Evolutionary conservation across 2,888 invertebrate genomes (phyloP), one percentile per base, ranked within the genome.

Genomic region (Troglohyphantes excavatus): DNA sequence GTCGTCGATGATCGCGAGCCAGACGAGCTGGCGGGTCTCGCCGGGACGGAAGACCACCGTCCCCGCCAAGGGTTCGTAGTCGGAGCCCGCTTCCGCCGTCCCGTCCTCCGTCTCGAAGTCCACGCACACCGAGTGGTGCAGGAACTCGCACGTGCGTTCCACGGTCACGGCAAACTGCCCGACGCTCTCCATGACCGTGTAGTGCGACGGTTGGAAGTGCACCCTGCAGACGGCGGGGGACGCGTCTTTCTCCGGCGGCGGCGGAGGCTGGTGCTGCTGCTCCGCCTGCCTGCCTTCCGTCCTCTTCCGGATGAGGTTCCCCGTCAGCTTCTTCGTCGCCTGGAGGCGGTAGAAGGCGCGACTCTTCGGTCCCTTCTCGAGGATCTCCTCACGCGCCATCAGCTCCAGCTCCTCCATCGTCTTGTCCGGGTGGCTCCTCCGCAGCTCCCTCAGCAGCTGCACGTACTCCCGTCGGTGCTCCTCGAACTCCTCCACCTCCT

Each of bases 151-250:
- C 9, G 3, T 3, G 82, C 99, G 95, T 0, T 96, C 95, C 0
- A 99, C 97, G 59, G 97, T 96, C n/a, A 98, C 96, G 9, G 92
- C 91, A 93, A 99, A 98, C 17, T 96, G 96, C 0, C 99, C 99
- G 91, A 99, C 98, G 93, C 98, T 99, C 93, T 99, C 99, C 96
- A 99, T 97, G 0, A 99, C 99, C 0, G 99, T 99, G 94, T 99
- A 99, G 93, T 99, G 98, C 79, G 97, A 97, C 0, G 99, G 99
- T 92, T 99, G 98, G 93, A 99, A 99, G 93, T 95, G 97, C 46
- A 99, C 95, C 91, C 96, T 95, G 91, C 95, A 94, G 0, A 95
- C 95, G 63, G 96, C 96, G 6, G 76, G 39, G 19, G 76, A 83
- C 59, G 83, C 88, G 19, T 95, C 95, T 68, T 96, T 95, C 39